Base-by-base conservation (phyloP, 2,113 vertebrate genomes). In the Serinus canaria region DNA sequence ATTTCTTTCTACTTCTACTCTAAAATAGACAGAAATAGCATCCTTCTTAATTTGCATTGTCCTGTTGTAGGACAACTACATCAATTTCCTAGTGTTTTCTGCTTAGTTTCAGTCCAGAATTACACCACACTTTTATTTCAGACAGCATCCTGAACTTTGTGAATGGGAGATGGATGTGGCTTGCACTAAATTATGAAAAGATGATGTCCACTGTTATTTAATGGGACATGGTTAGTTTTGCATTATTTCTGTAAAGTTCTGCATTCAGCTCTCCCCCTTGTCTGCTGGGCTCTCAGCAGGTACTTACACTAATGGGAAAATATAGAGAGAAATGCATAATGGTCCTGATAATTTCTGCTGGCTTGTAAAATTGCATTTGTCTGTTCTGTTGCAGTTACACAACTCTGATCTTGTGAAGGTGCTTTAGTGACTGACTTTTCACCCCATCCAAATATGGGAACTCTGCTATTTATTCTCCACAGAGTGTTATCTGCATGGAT, bases 201-300 rank as follows among this genome's bases (percentile, higher is more conserved):
- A 31, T 67, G 0, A 19, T 39, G 11, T 35, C 20, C 12, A 1
- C 50, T 73, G 17, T 69, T 53, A 30, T 74, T 94, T 25, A 49
- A 5, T 21, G 23, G 25, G 13, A 13, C 3, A 2, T 15, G 8
- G 3, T 62, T 84, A 30, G 7, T 73, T 94, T 68, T 68, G 24
- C 31, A 41, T 23, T 2, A 3, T 76, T 88, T 83, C 33, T 86
- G 19, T 88, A 2, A 60, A 68, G 20, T n/a, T 76, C 28, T 62
- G 17, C 0, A 0, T 82, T 87, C 41, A 24, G 24, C 9, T 60
- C 7, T 7, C 9, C 2, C 2, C 1, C 5, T 9, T 8, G 2
- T 37, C 43, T 2, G 0, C 27, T 55, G 39, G 27, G 13, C 18
- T 79, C 19, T 82, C 59, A 44, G 18, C 17, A 46, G 13, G 30